Percentiles rank a stretch among this genome's conserved stretches.
Evolutionary conservation across 2,888 invertebrate species (phyloP).

Genomic region (Biston betularia): DNA sequence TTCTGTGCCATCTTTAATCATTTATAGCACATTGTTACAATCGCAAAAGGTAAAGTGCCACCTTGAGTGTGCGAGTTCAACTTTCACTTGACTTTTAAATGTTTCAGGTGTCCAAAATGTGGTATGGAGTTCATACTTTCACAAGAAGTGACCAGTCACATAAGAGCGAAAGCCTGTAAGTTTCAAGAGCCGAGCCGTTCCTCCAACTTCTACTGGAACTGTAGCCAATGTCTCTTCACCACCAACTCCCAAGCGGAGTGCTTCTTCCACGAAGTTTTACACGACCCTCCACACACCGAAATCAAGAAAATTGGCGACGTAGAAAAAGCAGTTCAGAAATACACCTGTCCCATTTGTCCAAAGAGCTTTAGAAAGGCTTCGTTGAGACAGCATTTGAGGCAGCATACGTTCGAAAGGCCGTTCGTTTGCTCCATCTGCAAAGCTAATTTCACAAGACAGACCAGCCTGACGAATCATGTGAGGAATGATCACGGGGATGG

Average conservation of each 20-base stretch:
- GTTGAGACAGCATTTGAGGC: slow-evolving; percentile 89
- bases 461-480: slow-evolving; percentile 88
- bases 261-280: slow-evolving; percentile 90
- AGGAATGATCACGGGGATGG: slow-evolving; percentile 78
- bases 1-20: background rate
- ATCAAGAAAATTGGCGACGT: slow-evolving; percentile 56
- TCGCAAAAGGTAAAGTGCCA: no score
- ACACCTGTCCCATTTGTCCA: slow-evolving; percentile 89
- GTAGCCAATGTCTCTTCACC: slow-evolving; percentile 87
- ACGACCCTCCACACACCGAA: slow-evolving; percentile 77
- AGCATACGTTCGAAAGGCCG: slow-evolving; percentile 91
- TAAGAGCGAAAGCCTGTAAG: slow-evolving; percentile 86
- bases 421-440: slow-evolving; percentile 88
- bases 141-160: slow-evolving; percentile 91
- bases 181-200: slow-evolving; percentile 82
- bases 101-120: slow-evolving; percentile 89
- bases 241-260: slow-evolving; percentile 90
- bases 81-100: background rate
- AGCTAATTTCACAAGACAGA: slow-evolving; percentile 88
- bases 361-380: slow-evolving; percentile 88
- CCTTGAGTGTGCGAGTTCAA: no score
- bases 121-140: slow-evolving; percentile 89
- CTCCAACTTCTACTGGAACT: slow-evolving; percentile 80
- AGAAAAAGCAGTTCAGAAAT: slow-evolving; percentile 74
- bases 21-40: no score